Conservation (phyloP, 64 coral and sea anemone genomes). For the Porites lutea region DNA sequence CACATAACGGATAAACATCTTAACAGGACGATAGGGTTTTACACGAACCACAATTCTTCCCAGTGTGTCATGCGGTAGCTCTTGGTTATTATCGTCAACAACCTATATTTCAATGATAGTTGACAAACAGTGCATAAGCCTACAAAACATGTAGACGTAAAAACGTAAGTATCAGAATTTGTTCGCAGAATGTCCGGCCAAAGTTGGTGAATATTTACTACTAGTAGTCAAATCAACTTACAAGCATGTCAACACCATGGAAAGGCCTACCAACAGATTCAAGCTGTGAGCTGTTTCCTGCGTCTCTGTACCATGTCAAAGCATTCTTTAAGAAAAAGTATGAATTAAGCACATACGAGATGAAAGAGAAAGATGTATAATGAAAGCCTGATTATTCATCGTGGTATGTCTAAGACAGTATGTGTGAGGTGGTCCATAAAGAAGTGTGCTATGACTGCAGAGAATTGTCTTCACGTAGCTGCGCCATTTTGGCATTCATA, state of each 20-base stretch:
- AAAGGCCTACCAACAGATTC: slow-evolving; percentile 81
- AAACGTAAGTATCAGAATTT: no score
- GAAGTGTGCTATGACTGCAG: no score
- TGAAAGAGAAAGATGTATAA: no score
- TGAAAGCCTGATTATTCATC: no score
- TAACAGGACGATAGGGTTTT: slow-evolving; percentile 68
- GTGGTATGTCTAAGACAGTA: no score
- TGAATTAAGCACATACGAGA: background rate
- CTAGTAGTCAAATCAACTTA: slow-evolving; percentile 5
- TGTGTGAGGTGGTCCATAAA: no score
- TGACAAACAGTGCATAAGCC: background rate
- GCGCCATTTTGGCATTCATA: no score
- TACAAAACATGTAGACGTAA: no score
- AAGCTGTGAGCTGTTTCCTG: slow-evolving; percentile 12
- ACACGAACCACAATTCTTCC: slow-evolving; percentile 75
- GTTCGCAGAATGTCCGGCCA: no score
- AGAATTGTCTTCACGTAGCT: no score
- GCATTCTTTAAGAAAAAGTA: slow-evolving; percentile 67
- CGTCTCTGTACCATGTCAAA: slow-evolving; percentile 64
- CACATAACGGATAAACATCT: slow-evolving; percentile 75
- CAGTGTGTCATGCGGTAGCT: slow-evolving; percentile 31
- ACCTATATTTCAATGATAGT: slow-evolving; percentile 16
- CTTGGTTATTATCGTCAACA: slow-evolving; percentile 62
- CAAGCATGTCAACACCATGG: slow-evolving; percentile 67
- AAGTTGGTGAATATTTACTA: no score